Base-by-base conservation (phyloP, 2,113 vertebrate species). In the Smithornis capensis region DNA sequence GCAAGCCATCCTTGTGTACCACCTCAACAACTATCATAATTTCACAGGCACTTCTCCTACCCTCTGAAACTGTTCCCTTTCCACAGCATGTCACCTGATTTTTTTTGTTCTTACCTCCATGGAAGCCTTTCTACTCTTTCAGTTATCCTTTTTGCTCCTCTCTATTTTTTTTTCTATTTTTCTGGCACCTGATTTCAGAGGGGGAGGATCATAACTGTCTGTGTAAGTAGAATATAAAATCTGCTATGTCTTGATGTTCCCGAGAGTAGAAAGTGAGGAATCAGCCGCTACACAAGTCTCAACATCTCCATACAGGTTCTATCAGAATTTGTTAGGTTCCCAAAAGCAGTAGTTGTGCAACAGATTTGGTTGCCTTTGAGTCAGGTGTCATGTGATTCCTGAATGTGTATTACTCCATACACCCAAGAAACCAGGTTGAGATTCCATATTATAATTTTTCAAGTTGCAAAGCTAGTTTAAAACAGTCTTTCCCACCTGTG, bases 381-480 rank as follows among this genome's bases (percentile, higher is more conserved):
- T 84, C 76, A 94, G 73, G 68, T 76, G 77, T 89, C 95, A 95
- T 1, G 1, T 92, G 95, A 95, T 90, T 94, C 89, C 92, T 96
- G 76, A 86, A 56, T 22, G 35, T 67, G 18, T 77, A 78, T 91
- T 86, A 67, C 71, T 83, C 68, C 64, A 70, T 95, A 95, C 92
- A 88, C 90, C 90, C 96, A 77, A 94, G 86, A 93, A 96, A 80
- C 63, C 68, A 89, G 69, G 59, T 45, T 89, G 65, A 83, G 67
- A 67, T 62, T 83, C 71, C 63, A 69, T 59, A 42, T 69, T 42
- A 38, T 38, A 76, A 80, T 77, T 94, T 96, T 89, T 67, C 64
- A 86, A 80, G 92, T 94, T 94, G 92, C 52, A 93, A 83, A 92
- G 75, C 94, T 84, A 57, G 90, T 95, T 96, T 93, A 80, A 87